These are phyloP conservation scores for Brachypterus glaber DNA, from an alignment of 2,888 invertebrate genomes.

Conservation along the genomic window DNA sequence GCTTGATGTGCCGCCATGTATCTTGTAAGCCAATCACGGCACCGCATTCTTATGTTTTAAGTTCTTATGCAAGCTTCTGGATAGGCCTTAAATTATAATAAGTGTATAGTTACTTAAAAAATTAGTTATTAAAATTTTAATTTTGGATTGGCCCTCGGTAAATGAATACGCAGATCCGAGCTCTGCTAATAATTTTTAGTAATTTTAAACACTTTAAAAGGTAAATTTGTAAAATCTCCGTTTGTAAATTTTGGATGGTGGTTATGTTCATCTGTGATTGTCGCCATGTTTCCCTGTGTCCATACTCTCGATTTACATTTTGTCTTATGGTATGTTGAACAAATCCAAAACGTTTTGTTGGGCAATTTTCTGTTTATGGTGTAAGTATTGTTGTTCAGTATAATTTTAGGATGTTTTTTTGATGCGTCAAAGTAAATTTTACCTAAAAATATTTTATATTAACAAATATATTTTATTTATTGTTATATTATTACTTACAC, in stretches of 20 bases:
- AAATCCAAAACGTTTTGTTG: constrained; percentile 7
- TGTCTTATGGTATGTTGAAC: background rate
- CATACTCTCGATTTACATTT: constrained; percentile 11
- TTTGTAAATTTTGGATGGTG: constrained; percentile 8
- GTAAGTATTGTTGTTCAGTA: constrained; percentile 18
- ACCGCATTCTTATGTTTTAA: no score
- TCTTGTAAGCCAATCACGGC: no score
- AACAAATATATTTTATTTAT: no score
- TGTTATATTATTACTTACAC: no score
- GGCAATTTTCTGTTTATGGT: constrained; percentile 7
- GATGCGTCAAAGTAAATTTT: constrained; percentile 19
- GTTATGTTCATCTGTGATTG: constrained; percentile 12
- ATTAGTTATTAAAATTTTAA: no score
- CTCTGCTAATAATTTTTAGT: background rate
- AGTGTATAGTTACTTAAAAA: no score
- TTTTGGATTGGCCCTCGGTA: background rate
- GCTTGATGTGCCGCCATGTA: no score
- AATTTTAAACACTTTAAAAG: constrained; percentile 5
- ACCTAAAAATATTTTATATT: constrained; percentile 18
- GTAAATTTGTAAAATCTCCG: background rate
- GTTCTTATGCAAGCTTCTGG: no score
- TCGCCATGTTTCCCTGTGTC: constrained; percentile 7
- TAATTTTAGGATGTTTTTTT: constrained; percentile 22
- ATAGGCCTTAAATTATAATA: no score
- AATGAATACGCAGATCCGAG: no score